A percentile compares a stretch with the other conserved stretches of the same genome.
These are phyloP conservation scores for Cepaea hortensis DNA, from an alignment of 2,888 invertebrate species.

Conservation along the genomic window DNA sequence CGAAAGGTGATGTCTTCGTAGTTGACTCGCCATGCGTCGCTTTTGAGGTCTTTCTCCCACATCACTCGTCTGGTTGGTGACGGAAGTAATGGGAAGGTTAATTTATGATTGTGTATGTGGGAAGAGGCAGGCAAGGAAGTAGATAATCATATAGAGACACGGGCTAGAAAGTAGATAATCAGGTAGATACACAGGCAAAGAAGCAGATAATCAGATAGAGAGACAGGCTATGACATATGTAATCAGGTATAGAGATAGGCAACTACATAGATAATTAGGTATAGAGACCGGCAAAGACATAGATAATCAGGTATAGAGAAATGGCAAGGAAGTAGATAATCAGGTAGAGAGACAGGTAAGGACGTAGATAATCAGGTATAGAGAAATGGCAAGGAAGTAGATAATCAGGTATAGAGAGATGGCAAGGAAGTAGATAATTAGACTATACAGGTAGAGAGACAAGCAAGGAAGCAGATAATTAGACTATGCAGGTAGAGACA, in stretches of 20 bases:
- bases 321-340: background rate
- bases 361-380: background rate
- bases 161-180: background rate
- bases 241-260: background rate
- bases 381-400: too few relatives aligned
- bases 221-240: background rate
- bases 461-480: too few relatives aligned
- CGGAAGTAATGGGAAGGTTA: background rate
- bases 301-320: background rate
- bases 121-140: background rate
- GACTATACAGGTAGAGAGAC: too few relatives aligned
- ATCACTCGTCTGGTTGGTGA: conserved; percentile 58
- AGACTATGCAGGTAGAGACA: too few relatives aligned
- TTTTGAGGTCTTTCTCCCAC: conserved; percentile 63
- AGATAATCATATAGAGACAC: background rate
- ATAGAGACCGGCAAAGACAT: background rate
- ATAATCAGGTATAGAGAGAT: too few relatives aligned
- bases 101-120: too few relatives aligned
- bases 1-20: conserved; percentile 64
- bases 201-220: background rate
- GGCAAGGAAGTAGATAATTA: too few relatives aligned
- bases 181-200: background rate
- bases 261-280: background rate
- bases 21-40: conserved; percentile 68
- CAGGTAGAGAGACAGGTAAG: background rate